These are phyloP conservation scores for Molothrus aeneus DNA, from an alignment of 2,797 vertebrate species.

Conservation along the genomic window DNA sequence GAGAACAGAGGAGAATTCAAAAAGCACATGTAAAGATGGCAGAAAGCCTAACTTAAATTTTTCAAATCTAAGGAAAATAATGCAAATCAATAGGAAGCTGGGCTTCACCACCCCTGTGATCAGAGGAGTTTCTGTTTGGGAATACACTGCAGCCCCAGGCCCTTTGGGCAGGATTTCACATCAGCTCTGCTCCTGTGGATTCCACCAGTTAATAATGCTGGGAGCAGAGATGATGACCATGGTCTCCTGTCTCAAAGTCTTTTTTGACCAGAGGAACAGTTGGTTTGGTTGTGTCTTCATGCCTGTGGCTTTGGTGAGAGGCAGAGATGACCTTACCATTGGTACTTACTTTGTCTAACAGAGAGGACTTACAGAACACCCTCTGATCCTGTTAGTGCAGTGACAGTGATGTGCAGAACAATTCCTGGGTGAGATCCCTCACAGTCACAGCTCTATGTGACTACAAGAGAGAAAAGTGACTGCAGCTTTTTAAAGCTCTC, in stretches of 20 bases:
- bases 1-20: neutral
- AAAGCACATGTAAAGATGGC: neutral
- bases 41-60: neutral
- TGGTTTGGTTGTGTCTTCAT: neutral
- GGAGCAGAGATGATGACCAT: neutral
- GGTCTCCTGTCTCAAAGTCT: neutral
- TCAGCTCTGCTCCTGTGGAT: neutral
- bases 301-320: neutral
- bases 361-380: neutral
- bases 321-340: neutral
- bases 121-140: neutral
- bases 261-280: neutral
- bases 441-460: neutral
- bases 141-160: neutral
- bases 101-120: neutral
- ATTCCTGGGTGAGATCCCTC: neutral
- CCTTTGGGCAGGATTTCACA: neutral
- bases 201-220: neutral
- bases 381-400: rapidly evolving
- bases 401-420: neutral
- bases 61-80: neutral
- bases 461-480: neutral
- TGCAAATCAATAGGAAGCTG: neutral
- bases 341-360: neutral
- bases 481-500: neutral